Evolutionary conservation across 2,888 invertebrate species (phyloP).

Genomic region (Eubasilissa splendida): DNA sequence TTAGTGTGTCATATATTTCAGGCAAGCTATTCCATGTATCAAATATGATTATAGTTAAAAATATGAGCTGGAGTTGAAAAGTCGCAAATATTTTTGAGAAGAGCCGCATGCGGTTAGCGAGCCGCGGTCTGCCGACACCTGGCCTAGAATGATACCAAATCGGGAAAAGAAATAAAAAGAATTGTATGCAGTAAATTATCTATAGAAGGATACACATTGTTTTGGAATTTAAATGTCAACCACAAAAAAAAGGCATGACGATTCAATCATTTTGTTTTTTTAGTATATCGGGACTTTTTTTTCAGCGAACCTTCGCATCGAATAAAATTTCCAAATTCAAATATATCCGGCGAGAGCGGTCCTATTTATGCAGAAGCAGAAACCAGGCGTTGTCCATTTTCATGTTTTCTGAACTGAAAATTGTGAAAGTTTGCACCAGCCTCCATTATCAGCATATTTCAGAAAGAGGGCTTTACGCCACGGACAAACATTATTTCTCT

Average conservation of each 20-base stretch:
- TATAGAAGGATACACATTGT: neutral
- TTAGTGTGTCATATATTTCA: too few species aligned
- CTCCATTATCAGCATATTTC: constrained; percentile 36
- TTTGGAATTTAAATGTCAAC: neutral
- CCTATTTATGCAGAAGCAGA: constrained; percentile 27
- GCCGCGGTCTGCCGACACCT: too few species aligned
- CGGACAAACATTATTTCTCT: constrained; percentile 6
- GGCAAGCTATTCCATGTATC: too few species aligned
- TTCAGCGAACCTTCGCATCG: too few species aligned
- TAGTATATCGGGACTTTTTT: too few species aligned
- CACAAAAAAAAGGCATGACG: neutral
- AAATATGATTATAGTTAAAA: too few species aligned
- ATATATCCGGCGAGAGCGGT: neutral
- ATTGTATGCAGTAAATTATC: too few species aligned
- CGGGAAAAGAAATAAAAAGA: neutral
- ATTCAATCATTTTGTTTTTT: neutral
- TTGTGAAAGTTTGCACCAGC: constrained; percentile 35
- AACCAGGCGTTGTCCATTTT: constrained; percentile 26
- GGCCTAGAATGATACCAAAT: neutral
- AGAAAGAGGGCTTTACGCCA: constrained; percentile 10
- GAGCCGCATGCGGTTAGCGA: too few species aligned
- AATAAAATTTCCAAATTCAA: constrained; percentile 2
- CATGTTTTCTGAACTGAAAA: constrained; percentile 28
- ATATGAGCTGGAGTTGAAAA: too few species aligned
- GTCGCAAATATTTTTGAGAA: too few species aligned